These are phyloP conservation scores for Cloeon dipterum DNA, from an alignment of 2,888 invertebrate species.

Conservation along the genomic window DNA sequence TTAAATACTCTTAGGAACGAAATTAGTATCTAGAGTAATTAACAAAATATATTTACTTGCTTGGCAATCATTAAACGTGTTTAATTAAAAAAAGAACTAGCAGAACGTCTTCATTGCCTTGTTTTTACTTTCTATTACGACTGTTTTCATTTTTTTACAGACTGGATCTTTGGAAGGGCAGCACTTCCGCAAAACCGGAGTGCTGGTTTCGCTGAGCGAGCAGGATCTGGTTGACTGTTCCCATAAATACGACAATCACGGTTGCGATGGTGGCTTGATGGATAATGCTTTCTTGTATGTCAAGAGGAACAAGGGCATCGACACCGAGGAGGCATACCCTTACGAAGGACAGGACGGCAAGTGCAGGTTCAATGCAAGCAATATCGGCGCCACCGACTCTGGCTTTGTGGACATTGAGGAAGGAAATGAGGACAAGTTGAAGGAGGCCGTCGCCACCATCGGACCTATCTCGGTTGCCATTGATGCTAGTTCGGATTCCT, in stretches of 20 bases:
- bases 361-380: constrained; percentile 37
- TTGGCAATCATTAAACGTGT: too few species aligned
- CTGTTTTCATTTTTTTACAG: constrained; percentile 19
- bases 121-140: too few species aligned
- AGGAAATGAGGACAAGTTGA: constrained; percentile 48
- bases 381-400: constrained; percentile 53
- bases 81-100: too few species aligned
- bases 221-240: constrained; percentile 87
- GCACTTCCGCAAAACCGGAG: constrained; percentile 55
- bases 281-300: constrained; percentile 72
- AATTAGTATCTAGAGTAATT: too few species aligned
- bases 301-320: constrained; percentile 63
- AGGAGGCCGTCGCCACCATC: constrained; percentile 54
- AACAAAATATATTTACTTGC: too few species aligned
- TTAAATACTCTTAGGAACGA: too few species aligned
- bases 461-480: constrained; percentile 77
- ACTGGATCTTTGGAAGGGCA: constrained; percentile 83
- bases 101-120: too few species aligned
- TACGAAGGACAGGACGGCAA: constrained; percentile 45
- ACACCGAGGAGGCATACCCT: constrained; percentile 71
- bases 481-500: constrained; percentile 62
- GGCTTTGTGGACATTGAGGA: constrained; percentile 54
- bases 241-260: constrained; percentile 58
- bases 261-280: constrained; percentile 69
- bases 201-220: constrained; percentile 65